Conservation (phyloP, 2,113 vertebrate genomes). For the Stegastes partitus region DNA sequence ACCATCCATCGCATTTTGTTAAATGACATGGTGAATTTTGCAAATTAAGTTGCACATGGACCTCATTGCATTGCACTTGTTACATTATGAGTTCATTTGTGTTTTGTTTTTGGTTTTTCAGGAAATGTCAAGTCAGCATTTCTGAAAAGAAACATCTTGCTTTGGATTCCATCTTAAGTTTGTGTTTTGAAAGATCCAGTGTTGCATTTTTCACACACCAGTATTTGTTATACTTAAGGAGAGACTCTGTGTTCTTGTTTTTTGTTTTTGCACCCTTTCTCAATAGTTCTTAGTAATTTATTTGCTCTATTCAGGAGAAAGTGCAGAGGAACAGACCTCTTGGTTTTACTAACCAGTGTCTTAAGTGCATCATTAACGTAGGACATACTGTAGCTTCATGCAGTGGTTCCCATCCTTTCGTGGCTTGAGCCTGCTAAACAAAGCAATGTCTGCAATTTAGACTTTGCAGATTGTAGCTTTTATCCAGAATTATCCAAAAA, state of each 20-base stretch:
- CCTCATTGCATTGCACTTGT: slow-evolving; percentile 60
- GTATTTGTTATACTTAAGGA: slow-evolving; percentile 33
- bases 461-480: not conserved
- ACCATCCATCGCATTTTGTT: slow-evolving; percentile 22
- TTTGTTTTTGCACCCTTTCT: slow-evolving; percentile 11
- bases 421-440: not conserved
- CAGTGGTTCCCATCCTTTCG: not conserved
- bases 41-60: slow-evolving; percentile 64
- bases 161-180: not conserved
- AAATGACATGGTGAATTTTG: slow-evolving; percentile 26
- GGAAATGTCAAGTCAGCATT: slow-evolving; percentile 1
- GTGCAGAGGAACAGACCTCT: not conserved
- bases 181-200: slow-evolving; percentile 14
- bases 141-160: not conserved
- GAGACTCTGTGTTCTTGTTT: slow-evolving; percentile 7
- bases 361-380: not conserved
- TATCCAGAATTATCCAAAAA: not conserved
- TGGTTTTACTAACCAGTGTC: slow-evolving; percentile 13
- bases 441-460: not conserved
- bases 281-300: slow-evolving; percentile 5
- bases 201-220: slow-evolving; percentile 31
- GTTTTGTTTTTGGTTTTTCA: not conserved
- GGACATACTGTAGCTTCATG: not conserved
- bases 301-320: not conserved
- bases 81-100: slow-evolving; percentile 29